Base-by-base conservation (phyloP, 2,888 invertebrate genomes). In the Sarcophaga caerulescens region DNA sequence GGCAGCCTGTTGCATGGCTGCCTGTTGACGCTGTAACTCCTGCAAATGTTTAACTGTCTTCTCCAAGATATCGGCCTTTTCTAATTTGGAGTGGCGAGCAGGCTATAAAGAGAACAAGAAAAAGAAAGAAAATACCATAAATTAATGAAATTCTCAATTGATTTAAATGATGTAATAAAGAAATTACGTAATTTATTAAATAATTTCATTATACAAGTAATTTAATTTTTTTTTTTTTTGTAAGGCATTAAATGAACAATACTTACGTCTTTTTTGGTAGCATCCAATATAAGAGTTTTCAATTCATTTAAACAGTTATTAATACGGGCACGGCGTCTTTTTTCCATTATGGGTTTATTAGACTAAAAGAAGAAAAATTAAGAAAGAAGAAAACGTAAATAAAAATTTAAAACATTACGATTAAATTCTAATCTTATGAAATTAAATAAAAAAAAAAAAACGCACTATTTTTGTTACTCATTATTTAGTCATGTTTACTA, bases 61-160 rank as follows among this genome's bases (percentile, higher is more conserved):
- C 93, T 99, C 99, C 77, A 99, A 94, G 89, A 99, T 98, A 93
- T 99, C 99, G 0, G 99, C 98, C 92, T 99, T 99, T 93, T 99
- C 99, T 90, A 99, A 94, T 92, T 99, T 99, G 6, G 98, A 97
- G 94, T 98, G 98, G 82, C 98, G 95, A 2, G 97, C 96, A 59
- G 98, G 97, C 98, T 98, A 95, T 95, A 95, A 89, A 68, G 85
- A 73, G 69, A 85, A 81, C 81, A 81, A 86, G n/a, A 83, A 25
- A 74, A 47, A 52, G 1, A 70, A 11, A 0, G 70, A 10, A 14
- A 1, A 19, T 23, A 25, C 10, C 3, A 17, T 14, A 59, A 60
- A 44, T 45, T 35, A 25, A 70, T 23, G 2, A 12, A 21, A 21
- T 52, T 17, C 12, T 52, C 52, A 52, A 52, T 14, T 14, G 5